Base-by-base conservation (phyloP, 2,888 invertebrate species). In the Zonitis immaculata region DNA sequence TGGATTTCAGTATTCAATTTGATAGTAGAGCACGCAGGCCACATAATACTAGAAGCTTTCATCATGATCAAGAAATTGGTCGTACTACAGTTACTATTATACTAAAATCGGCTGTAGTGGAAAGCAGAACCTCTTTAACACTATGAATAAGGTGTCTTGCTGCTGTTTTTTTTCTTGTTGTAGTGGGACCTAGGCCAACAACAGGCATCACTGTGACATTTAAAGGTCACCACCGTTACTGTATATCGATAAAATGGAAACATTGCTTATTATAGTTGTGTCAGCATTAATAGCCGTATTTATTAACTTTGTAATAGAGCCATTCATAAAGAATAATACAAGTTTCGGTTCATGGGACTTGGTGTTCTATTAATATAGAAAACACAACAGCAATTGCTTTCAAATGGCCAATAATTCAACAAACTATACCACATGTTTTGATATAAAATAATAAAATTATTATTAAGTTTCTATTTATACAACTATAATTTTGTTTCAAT, bases 161-260 rank as follows among this genome's bases (percentile, higher is more conserved):
- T 52, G 47, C 47, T 52, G 51, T 49, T 22, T 4, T 22, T 22
- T 4, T 22, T 22, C 3, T 22, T 22, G 22, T 22, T 22, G 22
- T 43, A 49, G 43, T 49, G 49, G 49, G 47, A 44, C 42, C 44
- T 47, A 51, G 55, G 48, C 42, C 48, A 51, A 43, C 47, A 12
- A 44, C 42, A 32, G 42, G 35, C 51, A 28, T 12, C 25, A 4
- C 25, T 51, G 47, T 54, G 72, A 70, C 70, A 71, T 72, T 72
- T 72, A 72, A 72, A 72, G 68, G 71, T 70, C 70, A 58, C 52
- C 61, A 54, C 56, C 61, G 61, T 58, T 61, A 63, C 53, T 22
- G 3, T 32, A 42, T 56, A 56, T 56, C 53, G 56, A 56, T 56
- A 56, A 56, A 46, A 39, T 28, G 47, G 47, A 54, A 50, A 54